Evolutionary conservation across 2,888 invertebrate genomes (phyloP), one percentile per base, ranked within the genome.

Genomic region (Lepidochitona cinerea): DNA sequence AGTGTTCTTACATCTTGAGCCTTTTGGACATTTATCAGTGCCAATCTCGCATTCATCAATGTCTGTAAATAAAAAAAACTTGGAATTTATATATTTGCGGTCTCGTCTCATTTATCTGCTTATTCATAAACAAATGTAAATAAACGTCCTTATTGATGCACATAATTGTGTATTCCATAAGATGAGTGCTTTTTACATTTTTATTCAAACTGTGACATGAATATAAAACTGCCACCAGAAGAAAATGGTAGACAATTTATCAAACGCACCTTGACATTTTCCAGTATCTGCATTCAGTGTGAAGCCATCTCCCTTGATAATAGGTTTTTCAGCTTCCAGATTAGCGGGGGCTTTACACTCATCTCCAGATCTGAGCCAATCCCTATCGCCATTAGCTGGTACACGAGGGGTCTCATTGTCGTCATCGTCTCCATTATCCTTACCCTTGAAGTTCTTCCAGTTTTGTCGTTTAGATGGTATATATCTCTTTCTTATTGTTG

Each of bases 21-120:
- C 26, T 12, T 65, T 41, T 37, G 70, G 70, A 33, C 73, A 73
- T 23, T 65, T 70, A 37, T 73, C 29, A 4, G 49, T 49, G 9
- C 54, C 53, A 49, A 32, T 36, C 18, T 32, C 52, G 41, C 73
- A 73, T 70, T 73, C 73, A 36, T 73, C 64, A 14, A 73, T 70
- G 64, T 73, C 73, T 73, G 26, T 18, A 59, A 49, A 49, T 23
- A 7, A 1, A 49, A 49, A 49, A 49, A n/a, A n/a, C n/a, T n/a
- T n/a, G n/a, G n/a, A n/a, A n/a, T n/a, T n/a, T n/a, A n/a, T n/a
- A n/a, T n/a, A n/a, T n/a, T n/a, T n/a, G n/a, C n/a, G n/a, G n/a
- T n/a, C n/a, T n/a, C n/a, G n/a, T n/a, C n/a, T n/a, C n/a, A n/a
- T n/a, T n/a, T n/a, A n/a, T n/a, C n/a, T n/a, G n/a, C n/a, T n/a